phyloP scores from a whole-genome alignment of 2,888 invertebrate genomes.

The Agrochola lota region DNA sequence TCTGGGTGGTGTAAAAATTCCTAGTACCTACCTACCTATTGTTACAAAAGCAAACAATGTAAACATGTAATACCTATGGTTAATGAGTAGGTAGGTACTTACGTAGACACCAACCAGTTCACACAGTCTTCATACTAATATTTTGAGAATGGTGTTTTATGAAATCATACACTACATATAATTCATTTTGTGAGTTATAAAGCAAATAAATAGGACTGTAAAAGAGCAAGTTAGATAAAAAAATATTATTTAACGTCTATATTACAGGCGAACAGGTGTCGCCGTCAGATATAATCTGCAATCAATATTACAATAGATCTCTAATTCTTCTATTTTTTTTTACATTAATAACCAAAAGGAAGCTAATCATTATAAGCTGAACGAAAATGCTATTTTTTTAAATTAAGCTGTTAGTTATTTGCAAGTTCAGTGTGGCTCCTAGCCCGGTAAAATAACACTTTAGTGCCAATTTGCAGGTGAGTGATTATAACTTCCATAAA shows the following conservation, averaged over 20 bases:
- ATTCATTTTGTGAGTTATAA: not conserved
- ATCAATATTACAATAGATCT: not conserved
- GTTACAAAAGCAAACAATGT: slow-evolving; percentile 10
- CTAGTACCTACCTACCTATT: slow-evolving; percentile 5
- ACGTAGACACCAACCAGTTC: not conserved
- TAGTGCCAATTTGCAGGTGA: slow-evolving; percentile 17
- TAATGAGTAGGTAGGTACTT: not conserved
- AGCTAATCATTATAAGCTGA: not conserved
- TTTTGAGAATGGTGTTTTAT: not conserved
- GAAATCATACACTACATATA: not conserved
- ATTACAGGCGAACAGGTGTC: not conserved
- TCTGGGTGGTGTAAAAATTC: slow-evolving; percentile 32
- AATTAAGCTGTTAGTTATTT: slow-evolving; percentile 11
- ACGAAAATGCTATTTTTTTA: not conserved
- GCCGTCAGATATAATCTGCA: not conserved
- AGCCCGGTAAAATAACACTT: slow-evolving; percentile 19
- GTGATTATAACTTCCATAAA: slow-evolving; percentile 27
- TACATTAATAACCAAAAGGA: not conserved
- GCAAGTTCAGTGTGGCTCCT: not conserved
- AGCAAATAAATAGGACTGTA: too few species aligned
- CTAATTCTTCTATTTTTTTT: not conserved
- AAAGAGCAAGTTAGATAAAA: not conserved
- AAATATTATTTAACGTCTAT: not conserved
- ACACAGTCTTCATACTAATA: not conserved
- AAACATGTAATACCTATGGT: not conserved